Evolutionary conservation across 2,797 vertebrate genomes (phyloP).

Genomic region (Trachops cirrhosus): DNA sequence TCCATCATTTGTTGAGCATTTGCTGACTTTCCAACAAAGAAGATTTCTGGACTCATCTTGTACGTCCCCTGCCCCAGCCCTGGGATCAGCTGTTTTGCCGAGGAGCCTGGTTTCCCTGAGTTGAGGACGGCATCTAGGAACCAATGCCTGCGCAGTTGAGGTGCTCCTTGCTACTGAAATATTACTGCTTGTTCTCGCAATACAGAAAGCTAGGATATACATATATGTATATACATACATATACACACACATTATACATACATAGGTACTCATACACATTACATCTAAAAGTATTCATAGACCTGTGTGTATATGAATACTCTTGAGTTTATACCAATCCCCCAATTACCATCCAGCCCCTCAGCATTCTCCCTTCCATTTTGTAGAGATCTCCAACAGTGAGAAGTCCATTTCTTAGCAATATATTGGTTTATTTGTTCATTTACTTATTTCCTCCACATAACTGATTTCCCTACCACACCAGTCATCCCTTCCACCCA

Average conservation of each 20-base stretch:
- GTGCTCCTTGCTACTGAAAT: neutral
- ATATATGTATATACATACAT: neutral
- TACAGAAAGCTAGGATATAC: neutral
- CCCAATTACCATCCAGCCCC: neutral
- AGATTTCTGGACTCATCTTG: neutral
- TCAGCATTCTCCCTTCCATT: neutral
- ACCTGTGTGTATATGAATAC: neutral
- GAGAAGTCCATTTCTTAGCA: slow-evolving; percentile 9
- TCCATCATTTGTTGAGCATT: neutral
- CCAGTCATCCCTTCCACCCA: neutral
- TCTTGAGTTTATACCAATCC: neutral
- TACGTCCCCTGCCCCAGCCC: neutral
- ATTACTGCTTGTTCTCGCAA: neutral
- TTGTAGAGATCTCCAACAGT: neutral
- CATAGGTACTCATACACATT: neutral
- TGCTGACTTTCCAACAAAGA: neutral
- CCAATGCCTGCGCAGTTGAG: neutral
- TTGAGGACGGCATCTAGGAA: neutral
- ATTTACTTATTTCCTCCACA: neutral
- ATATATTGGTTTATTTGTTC: neutral
- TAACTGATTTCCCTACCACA: neutral
- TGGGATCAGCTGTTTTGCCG: neutral
- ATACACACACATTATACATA: neutral
- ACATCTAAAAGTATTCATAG: neutral
- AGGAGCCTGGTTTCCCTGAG: neutral